These are phyloP conservation scores for Notolepis coatsorum DNA, from an alignment of 2,797 vertebrate genomes.

Conservation along the genomic window DNA sequence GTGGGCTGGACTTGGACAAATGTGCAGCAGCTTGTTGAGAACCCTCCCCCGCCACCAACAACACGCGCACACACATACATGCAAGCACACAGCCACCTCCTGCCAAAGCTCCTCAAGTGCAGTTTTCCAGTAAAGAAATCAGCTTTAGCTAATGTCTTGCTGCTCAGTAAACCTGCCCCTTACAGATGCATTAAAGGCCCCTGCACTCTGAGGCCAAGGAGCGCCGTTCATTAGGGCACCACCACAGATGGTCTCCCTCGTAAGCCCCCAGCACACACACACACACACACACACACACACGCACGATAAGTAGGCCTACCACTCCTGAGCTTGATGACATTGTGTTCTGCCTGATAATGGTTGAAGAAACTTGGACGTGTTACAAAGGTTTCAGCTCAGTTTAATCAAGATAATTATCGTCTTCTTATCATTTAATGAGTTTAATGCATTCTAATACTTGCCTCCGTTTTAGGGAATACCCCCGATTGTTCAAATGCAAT, in stretches of 20 bases:
- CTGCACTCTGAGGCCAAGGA: constrained; percentile 76
- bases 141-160: constrained; percentile 84
- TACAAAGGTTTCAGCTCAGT: too few species aligned
- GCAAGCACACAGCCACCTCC: constrained; percentile 41
- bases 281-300: constrained; percentile 47
- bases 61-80: constrained; percentile 36
- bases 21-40: constrained; percentile 81
- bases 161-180: constrained; percentile 78
- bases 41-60: constrained; percentile 59
- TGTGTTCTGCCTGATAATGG: constrained; percentile 49
- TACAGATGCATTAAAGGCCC: constrained; percentile 81
- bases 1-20: constrained; percentile 77
- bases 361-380: constrained; percentile 36
- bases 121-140: constrained; percentile 83
- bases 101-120: constrained; percentile 79
- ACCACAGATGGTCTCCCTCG: constrained; percentile 80
- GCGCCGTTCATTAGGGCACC: constrained; percentile 75
- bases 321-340: constrained; percentile 72
- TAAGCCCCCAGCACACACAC: constrained; percentile 64
- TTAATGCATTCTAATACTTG: too few species aligned
- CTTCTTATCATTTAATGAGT: too few species aligned
- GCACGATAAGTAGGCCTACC: constrained; percentile 63
- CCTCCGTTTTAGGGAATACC: too few species aligned
- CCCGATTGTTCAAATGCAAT: too few species aligned
- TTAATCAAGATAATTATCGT: too few species aligned